Conservation (phyloP, 2,113 vertebrate genomes). For the Microcebus jonahi region DNA sequence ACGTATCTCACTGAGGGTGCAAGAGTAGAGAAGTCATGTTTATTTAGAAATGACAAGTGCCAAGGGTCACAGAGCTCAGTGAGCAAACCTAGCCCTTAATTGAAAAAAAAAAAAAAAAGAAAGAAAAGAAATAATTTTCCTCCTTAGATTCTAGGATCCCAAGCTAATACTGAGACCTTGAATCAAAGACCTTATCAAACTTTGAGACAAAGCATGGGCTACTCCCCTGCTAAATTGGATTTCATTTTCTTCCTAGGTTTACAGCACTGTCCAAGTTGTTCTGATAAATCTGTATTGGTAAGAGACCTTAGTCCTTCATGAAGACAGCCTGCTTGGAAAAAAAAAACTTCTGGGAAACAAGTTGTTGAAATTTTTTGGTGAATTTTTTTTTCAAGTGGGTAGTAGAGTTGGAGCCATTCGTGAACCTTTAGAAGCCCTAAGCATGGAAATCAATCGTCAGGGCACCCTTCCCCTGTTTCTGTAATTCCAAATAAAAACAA, state of each 20-base stretch:
- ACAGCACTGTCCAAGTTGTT: background rate
- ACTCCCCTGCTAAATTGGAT: background rate
- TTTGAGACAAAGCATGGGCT: background rate
- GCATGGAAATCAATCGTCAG: background rate
- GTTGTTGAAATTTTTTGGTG: background rate
- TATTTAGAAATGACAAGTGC: conserved; percentile 40
- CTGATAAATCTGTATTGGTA: background rate
- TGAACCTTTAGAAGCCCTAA: background rate
- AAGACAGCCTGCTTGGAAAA: conserved; percentile 27
- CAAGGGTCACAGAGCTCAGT: background rate
- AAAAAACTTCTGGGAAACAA: background rate
- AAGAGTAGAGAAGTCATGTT: background rate
- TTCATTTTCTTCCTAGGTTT: background rate
- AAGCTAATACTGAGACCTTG: background rate
- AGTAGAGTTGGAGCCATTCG: background rate
- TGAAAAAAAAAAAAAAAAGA: background rate
- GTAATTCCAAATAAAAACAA: background rate
- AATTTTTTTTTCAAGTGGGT: background rate
- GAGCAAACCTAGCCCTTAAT: background rate
- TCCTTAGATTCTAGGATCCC: background rate
- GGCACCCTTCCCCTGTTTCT: background rate
- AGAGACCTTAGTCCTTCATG: background rate
- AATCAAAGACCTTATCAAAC: background rate
- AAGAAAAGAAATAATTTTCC: background rate
- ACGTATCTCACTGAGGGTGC: background rate